These are phyloP conservation scores for Eleutherodactylus coqui DNA, from an alignment of 2,797 vertebrate species.

Conservation along the genomic window DNA sequence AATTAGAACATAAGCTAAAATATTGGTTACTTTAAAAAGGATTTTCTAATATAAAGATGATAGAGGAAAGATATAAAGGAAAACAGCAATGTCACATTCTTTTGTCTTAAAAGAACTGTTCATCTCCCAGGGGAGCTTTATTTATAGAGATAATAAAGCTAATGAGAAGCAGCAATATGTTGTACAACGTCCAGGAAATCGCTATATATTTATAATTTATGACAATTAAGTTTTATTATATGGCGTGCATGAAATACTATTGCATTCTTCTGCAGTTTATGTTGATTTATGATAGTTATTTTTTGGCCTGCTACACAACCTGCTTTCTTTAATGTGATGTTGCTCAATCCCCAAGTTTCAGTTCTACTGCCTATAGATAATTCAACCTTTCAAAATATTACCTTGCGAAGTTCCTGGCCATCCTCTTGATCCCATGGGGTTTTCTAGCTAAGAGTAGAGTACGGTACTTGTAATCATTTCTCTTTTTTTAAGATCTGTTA, in stretches of 20 bases:
- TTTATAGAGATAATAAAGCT: constrained; percentile 43
- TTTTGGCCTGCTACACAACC: not conserved
- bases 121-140: not conserved
- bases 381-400: not conserved
- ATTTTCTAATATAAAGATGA: not conserved
- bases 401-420: not conserved
- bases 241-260: not conserved
- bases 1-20: not conserved
- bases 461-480: too few species aligned
- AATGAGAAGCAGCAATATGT: constrained; percentile 40
- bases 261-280: not conserved
- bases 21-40: not conserved
- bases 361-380: not conserved
- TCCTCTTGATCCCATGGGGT: not conserved
- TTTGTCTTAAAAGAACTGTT: not conserved
- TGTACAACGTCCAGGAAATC: constrained; percentile 6
- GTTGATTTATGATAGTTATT: not conserved
- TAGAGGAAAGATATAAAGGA: not conserved
- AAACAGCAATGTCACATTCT: constrained; percentile 4
- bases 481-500: not conserved
- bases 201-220: constrained; percentile 18
- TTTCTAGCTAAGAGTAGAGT: not conserved
- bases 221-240: not conserved
- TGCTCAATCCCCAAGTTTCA: not conserved
- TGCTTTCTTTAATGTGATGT: not conserved